Conservation (phyloP, 2,113 vertebrate species). For the Hemiscyllium ocellatum region DNA sequence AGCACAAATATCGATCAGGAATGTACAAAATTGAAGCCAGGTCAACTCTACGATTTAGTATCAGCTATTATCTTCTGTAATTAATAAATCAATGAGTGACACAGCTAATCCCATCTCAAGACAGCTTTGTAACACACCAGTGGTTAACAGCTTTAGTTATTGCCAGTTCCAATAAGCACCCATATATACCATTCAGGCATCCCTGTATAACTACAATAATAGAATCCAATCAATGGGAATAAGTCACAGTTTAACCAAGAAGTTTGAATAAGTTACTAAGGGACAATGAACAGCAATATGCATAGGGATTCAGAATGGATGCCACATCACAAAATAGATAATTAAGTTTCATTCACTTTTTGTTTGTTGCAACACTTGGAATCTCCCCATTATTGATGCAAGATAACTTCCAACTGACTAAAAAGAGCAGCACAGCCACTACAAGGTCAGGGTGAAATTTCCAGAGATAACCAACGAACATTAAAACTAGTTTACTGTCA, state of each 20-base stretch:
- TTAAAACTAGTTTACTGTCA: background rate
- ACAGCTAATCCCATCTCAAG: background rate
- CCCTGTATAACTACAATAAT: background rate
- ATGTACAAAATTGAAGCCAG: background rate
- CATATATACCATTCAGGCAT: background rate
- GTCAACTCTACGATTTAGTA: background rate
- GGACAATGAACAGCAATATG: background rate
- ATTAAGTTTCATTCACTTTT: background rate
- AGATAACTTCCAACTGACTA: background rate
- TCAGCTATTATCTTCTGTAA: background rate
- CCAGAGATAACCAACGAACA: background rate
- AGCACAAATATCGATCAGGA: background rate
- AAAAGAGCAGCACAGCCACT: background rate
- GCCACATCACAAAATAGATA: background rate
- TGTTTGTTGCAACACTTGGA: background rate
- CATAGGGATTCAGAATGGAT: background rate
- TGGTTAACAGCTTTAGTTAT: background rate
- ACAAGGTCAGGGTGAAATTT: background rate
- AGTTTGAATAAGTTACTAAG: background rate
- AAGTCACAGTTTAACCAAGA: background rate
- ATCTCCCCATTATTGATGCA: background rate
- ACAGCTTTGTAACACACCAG: background rate
- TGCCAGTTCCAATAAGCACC: background rate
- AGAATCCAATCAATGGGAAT: background rate
- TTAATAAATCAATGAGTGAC: background rate